Evolutionary conservation across 2,888 invertebrate genomes (phyloP).

Genomic region (Xestia sexstrigata): DNA sequence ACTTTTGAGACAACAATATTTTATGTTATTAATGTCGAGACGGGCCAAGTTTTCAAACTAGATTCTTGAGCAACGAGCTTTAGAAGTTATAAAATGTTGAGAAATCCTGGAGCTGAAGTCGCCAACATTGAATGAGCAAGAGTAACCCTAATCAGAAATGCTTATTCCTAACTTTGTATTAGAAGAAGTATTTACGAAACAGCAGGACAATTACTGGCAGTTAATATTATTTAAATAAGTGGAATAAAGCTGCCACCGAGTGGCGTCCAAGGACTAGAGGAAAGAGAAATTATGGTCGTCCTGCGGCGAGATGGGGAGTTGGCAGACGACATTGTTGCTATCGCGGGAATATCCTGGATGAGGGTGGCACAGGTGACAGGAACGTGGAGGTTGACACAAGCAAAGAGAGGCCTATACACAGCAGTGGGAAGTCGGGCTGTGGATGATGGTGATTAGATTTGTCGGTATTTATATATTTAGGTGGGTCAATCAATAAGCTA

Average conservation of each 20-base stretch:
- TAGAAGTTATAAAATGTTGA: constrained; percentile 9
- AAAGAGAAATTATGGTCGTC: background rate
- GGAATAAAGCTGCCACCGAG: background rate
- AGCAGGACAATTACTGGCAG: background rate
- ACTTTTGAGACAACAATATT: background rate
- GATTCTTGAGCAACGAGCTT: background rate
- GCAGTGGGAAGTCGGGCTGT: background rate
- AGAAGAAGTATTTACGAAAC: background rate
- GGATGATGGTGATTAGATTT: background rate
- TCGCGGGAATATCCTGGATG: background rate
- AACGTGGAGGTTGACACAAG: background rate
- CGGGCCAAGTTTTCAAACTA: background rate
- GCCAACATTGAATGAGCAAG: background rate
- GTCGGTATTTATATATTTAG: background rate
- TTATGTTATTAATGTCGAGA: background rate
- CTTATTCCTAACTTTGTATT: background rate
- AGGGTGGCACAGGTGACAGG: background rate
- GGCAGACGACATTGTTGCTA: background rate
- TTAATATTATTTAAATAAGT: background rate
- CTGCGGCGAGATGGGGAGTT: background rate
- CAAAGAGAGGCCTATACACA: background rate
- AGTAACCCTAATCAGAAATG: background rate
- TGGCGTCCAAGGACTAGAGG: background rate
- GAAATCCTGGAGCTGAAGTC: background rate
- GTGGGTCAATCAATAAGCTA: no score